Evolutionary conservation across 2,888 invertebrate species (phyloP).

Genomic region (Ctenicera cuprea): DNA sequence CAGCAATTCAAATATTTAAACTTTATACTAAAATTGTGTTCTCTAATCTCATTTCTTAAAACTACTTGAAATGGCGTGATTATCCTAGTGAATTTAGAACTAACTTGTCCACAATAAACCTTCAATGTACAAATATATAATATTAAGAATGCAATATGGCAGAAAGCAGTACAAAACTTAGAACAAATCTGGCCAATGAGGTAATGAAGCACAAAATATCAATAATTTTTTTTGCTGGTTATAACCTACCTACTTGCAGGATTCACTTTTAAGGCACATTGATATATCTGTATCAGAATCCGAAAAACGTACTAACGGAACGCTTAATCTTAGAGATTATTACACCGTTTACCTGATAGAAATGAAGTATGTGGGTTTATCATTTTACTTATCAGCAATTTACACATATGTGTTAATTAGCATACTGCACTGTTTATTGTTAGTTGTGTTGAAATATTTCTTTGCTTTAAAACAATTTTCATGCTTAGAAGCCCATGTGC

Average conservation of each 20-base stretch:
- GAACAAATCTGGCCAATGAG: constrained; percentile 45
- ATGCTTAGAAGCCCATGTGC: constrained; percentile 3
- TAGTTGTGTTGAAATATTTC: neutral
- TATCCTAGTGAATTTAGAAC: neutral
- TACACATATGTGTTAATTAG: constrained; percentile 14
- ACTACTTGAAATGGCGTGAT: constrained; percentile 7
- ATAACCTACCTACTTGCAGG: constrained; percentile 70
- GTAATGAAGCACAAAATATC: constrained; percentile 45
- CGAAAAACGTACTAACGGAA: constrained; percentile 85
- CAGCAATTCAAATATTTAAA: neutral
- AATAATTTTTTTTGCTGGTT: constrained; percentile 38
- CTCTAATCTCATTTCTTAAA: constrained; percentile 7
- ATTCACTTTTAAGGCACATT: constrained; percentile 81
- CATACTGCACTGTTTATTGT: neutral
- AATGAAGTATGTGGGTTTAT: constrained; percentile 78
- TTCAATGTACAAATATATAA: constrained; percentile 13
- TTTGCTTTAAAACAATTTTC: neutral
- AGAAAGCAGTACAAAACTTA: constrained; percentile 46
- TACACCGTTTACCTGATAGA: constrained; percentile 87
- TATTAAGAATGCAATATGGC: constrained; percentile 46
- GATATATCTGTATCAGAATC: constrained; percentile 86
- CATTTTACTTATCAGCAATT: constrained; percentile 34
- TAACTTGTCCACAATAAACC: neutral
- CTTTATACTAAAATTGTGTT: constrained; percentile 8
- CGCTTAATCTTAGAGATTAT: constrained; percentile 84